Conservation (phyloP, 1,140 invertebrate genomes). For the Oedothorax gibbosus region DNA sequence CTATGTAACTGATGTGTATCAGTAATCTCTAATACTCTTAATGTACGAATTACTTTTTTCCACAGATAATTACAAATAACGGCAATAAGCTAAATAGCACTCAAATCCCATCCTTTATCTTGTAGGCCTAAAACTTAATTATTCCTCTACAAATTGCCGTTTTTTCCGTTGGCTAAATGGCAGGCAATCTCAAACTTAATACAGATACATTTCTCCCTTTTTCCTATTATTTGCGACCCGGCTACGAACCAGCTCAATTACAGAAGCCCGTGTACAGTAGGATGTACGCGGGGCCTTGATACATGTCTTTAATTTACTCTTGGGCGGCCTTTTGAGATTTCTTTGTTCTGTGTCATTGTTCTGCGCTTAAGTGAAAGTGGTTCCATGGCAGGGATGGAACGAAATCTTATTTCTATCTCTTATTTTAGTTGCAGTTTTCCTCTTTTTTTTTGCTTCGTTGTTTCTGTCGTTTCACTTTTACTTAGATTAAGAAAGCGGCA, state of each 20-base stretch:
- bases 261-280: constrained; percentile 29
- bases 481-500: constrained; percentile 55
- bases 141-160: constrained; percentile 43
- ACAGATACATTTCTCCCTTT: constrained; percentile 9
- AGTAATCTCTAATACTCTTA: too few relatives aligned
- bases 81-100: constrained; percentile 48
- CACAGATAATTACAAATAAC: not conserved
- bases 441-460: constrained; percentile 33
- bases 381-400: constrained; percentile 29
- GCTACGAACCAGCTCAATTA: constrained; percentile 51
- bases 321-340: constrained; percentile 1
- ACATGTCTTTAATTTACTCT: constrained; percentile 58
- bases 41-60: too few relatives aligned
- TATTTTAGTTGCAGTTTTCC: not conserved
- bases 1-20: too few relatives aligned
- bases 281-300: constrained; percentile 43
- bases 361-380: constrained; percentile 56
- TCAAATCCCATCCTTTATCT: constrained; percentile 22
- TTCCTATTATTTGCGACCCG: constrained; percentile 41
- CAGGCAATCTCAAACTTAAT: not conserved
- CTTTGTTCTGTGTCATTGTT: constrained; percentile 48
- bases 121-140: constrained; percentile 45
- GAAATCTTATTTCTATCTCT: not conserved
- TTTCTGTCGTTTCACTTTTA: constrained; percentile 56
- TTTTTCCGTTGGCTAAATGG: constrained; percentile 44